Evolutionary conservation across 1,140 invertebrate species (phyloP), one percentile per base, ranked within the genome.

Genomic region (Drosophila arizonae): DNA sequence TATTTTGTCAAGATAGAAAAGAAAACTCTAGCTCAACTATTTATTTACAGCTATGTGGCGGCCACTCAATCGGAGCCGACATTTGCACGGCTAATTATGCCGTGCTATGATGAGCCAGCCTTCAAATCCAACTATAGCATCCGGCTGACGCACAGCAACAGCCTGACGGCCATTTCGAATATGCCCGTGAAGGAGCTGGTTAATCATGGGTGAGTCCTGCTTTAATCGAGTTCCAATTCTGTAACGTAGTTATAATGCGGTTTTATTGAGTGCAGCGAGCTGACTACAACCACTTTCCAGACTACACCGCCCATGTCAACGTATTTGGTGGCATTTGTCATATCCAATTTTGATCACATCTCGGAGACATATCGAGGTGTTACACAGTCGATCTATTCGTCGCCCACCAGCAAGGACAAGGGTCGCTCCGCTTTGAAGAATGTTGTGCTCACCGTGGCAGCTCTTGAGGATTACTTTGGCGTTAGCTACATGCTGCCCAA

Each of bases 61-160:
- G 95, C 94, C 1, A 96, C 96, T 0, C 97, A 98, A 90, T 95
- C 98, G 79, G 94, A 97, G 82, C 94, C 96, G 0, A 96, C 95
- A 0, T 94, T 95, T 90, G 96, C 97, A 1, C 93, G 97, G 9
- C 93, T 94, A 43, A 96, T 95, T 2, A 97, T 98, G 85, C 97
- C 97, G 0, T 98, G 97, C 87, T 97, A 96, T 81, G 97, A 99
- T 91, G 97, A 99, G 81, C 97, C 98, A 0, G 92, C 93, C 13
- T 94, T 96, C 72, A 97, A 97, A 84, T 94, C 96, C 0, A 94
- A 92, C 3, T 97, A 96, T 78, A 92, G 88, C 11, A 92, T 96
- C 1, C 92, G 90, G 0, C 78, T 97, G 11, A 94, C 94, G 0
- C 93, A 93, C 57, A 92, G 92, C 2, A 77, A 60, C 2, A 88